These are phyloP conservation scores for Drosophila equinoxialis DNA, from an alignment of 1,140 invertebrate species.

Conservation along the genomic window DNA sequence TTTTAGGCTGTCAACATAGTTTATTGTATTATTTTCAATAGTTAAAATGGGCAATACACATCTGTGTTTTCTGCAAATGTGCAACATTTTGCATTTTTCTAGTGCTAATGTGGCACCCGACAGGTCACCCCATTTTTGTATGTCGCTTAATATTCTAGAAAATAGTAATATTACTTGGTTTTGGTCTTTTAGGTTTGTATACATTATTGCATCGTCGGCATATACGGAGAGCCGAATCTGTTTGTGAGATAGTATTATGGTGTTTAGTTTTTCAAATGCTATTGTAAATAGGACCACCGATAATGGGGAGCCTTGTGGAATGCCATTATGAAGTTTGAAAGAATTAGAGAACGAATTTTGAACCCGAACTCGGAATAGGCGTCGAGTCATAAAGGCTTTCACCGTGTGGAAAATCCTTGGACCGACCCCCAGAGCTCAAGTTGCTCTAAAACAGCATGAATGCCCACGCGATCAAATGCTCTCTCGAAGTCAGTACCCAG, in stretches of 20 bases:
- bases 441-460: neutral
- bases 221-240: neutral
- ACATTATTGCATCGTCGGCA: constrained; percentile 5
- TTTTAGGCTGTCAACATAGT: no score
- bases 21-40: neutral
- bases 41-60: constrained; percentile 2
- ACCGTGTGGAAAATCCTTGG: constrained; percentile 1
- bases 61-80: constrained; percentile 18
- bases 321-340: constrained; percentile 5
- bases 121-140: constrained; percentile 7
- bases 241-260: neutral
- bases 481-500: constrained; percentile 2
- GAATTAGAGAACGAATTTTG: neutral
- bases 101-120: constrained; percentile 22
- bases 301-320: constrained; percentile 1
- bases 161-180: neutral
- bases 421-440: constrained; percentile 12
- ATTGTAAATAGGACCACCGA: neutral
- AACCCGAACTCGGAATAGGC: constrained; percentile 9
- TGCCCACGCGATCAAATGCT: constrained; percentile 4
- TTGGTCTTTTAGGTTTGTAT: constrained; percentile 17
- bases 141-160: constrained; percentile 6
- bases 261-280: constrained; percentile 6
- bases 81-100: constrained; percentile 25
- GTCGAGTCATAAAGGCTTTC: constrained; percentile 10